phyloP scores from a whole-genome alignment of 2,113 vertebrate species.

The Seriola quinqueradiata region DNA sequence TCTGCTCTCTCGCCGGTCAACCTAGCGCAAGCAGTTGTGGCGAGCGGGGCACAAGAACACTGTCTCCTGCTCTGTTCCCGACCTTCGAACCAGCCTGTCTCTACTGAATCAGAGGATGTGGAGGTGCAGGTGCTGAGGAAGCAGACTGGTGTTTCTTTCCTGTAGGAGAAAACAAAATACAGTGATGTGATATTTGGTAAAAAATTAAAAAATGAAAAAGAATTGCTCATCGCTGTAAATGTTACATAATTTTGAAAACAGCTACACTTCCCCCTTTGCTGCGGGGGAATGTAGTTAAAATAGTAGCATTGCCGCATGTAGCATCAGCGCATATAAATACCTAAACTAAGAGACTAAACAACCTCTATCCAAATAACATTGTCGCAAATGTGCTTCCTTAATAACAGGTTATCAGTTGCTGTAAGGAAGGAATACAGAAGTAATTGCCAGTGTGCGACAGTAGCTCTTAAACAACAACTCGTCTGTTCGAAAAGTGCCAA shows the following conservation, averaged over 20 bases:
- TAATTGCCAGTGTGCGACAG: neutral
- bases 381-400: neutral
- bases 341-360: neutral
- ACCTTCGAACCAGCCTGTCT: neutral
- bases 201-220: neutral
- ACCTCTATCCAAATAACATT: neutral
- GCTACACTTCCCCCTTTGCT: neutral
- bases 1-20: too few species aligned
- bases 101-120: neutral
- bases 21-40: too few species aligned
- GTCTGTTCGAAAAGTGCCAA: conserved; percentile 48
- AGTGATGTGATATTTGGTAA: neutral
- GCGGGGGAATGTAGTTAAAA: neutral
- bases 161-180: neutral
- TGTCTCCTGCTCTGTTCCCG: neutral
- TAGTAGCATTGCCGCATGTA: neutral
- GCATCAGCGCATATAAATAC: neutral
- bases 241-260: neutral
- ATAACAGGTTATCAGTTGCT: neutral
- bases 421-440: neutral
- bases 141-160: neutral
- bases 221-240: neutral
- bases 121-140: neutral
- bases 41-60: too few species aligned
- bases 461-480: conserved; percentile 19